Evolutionary conservation across 2,797 vertebrate species (phyloP), one percentile per base, ranked within the genome.

Genomic region (Dallia pectoralis): DNA sequence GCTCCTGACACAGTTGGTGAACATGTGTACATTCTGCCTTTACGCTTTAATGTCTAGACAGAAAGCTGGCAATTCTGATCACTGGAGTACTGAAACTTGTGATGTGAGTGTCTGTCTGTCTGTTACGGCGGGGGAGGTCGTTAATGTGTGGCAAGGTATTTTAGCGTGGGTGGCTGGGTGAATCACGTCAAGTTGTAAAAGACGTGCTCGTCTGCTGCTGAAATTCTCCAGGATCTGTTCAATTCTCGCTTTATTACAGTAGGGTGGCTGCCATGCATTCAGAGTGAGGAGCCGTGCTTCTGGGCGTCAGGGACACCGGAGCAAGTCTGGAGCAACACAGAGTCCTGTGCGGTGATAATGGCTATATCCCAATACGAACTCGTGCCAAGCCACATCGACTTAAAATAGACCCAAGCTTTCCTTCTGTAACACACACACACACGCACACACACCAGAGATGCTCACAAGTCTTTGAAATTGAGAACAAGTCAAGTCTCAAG

Each of bases 211-310:
- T 77, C 76, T 82, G 75, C 80, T 83, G 73, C 53, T 81, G 59
- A 78, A 84, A 84, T 69, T 70, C 40, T 70, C 19, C 64, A 56
- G 73, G 72, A 72, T 82, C 82, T 83, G 78, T 79, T 79, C 61
- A 36, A 62, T 22, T 69, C 25, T 77, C n/a, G 7, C 6, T 79
- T 87, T 77, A 78, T 83, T 84, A 76, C 71, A 78, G 80, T 71
- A 69, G 67, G 70, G 62, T 74, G 49, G 70, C 67, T 79, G 76
- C 75, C 69, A 36, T 68, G 9, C 59, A 76, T 84, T 75, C 36
- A 77, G 33, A 80, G 64, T 65, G 30, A 48, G 65, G 14, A 18
- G 40, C 27, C 40, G 40, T 56, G 25, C 49, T 53, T 65, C 63
- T 72, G 67, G 79, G 51, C 72, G 3, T 0, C 69, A 69, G 40